Percentiles rank a stretch among this genome's conserved stretches.
phyloP scores from a whole-genome alignment of 2,888 invertebrate genomes.

The Amorpha juglandis region DNA sequence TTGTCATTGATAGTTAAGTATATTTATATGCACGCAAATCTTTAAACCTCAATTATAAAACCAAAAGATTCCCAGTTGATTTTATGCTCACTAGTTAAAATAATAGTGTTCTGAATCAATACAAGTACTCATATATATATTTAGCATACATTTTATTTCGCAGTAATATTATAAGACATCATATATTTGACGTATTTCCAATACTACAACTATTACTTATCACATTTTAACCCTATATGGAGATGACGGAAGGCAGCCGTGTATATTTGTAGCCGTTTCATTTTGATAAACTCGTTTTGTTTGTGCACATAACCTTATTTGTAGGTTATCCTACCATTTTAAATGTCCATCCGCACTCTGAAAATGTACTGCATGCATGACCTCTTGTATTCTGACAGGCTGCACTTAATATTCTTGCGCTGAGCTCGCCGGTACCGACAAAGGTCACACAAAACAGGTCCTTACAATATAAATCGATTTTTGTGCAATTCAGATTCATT shows the following conservation, averaged over 20 bases:
- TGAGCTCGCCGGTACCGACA: slow-evolving; percentile 46
- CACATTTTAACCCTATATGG: background rate
- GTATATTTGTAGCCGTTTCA: slow-evolving; percentile 16
- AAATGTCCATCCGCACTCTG: slow-evolving; percentile 33
- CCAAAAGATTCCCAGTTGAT: too few species aligned
- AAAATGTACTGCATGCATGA: slow-evolving; percentile 36
- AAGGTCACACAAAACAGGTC: slow-evolving; percentile 69
- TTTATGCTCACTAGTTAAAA: too few species aligned
- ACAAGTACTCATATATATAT: too few species aligned
- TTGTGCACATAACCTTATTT: slow-evolving; percentile 25
- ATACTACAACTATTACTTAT: slow-evolving; percentile 11
- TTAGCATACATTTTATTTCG: too few species aligned
- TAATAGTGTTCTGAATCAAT: too few species aligned
- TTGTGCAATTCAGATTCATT: slow-evolving; percentile 69
- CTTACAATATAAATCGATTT: slow-evolving; percentile 61
- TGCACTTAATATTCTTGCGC: slow-evolving; percentile 36
- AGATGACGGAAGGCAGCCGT: slow-evolving; percentile 23
- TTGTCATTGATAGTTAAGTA: background rate
- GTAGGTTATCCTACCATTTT: slow-evolving; percentile 23
- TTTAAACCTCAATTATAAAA: too few species aligned
- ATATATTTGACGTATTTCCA: slow-evolving; percentile 6
- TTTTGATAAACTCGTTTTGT: slow-evolving; percentile 25
- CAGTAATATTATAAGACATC: too few species aligned
- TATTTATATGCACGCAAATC: too few species aligned
- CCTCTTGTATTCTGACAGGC: slow-evolving; percentile 47